Percentiles rank a stretch among this genome's conserved stretches.
Conservation (phyloP, 2,797 vertebrate species). For the Sebastes hubbsi region DNA sequence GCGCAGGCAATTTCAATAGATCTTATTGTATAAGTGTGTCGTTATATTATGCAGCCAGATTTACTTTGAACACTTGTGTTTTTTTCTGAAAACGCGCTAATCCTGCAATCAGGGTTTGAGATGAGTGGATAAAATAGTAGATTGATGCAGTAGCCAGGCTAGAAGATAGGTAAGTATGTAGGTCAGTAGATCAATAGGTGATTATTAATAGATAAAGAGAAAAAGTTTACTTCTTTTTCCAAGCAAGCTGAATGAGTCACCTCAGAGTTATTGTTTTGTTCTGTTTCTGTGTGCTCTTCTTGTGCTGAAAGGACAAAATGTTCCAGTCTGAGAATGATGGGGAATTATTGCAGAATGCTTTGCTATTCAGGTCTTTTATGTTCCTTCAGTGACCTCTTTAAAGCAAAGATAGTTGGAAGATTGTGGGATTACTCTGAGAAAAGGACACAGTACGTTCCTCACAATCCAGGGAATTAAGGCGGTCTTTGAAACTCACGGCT, state of each 20-base stretch:
- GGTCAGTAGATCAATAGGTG: neutral
- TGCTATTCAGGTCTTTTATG: constrained; percentile 46
- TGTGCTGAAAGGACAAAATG: constrained; percentile 52
- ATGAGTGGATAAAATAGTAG: neutral
- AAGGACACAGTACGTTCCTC: constrained; percentile 1
- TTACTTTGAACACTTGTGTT: constrained; percentile 9
- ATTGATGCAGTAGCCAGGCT: neutral
- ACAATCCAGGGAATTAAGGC: constrained; percentile 21
- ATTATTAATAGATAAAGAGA: neutral
- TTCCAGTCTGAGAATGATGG: constrained; percentile 39
- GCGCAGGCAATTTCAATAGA: constrained; percentile 58
- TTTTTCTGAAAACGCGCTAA: constrained; percentile 2
- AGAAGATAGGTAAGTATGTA: neutral
- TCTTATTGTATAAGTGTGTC: constrained; percentile 51
- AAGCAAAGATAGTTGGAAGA: constrained; percentile 16
- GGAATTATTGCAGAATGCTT: constrained; percentile 35
- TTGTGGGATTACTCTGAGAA: constrained; percentile 18
- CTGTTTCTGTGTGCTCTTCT: constrained; percentile 11
- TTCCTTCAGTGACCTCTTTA: constrained; percentile 43
- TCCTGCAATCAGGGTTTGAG: neutral
- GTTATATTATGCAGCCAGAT: constrained; percentile 34
- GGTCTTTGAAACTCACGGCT: constrained; percentile 20
- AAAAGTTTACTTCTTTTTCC: constrained; percentile 1
- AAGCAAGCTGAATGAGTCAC: constrained; percentile 24
- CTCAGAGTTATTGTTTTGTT: neutral